Percentiles rank a stretch among this genome's conserved stretches.
Evolutionary conservation across 2,113 vertebrate species (phyloP).

Genomic region (Colistium nudipinnis): DNA sequence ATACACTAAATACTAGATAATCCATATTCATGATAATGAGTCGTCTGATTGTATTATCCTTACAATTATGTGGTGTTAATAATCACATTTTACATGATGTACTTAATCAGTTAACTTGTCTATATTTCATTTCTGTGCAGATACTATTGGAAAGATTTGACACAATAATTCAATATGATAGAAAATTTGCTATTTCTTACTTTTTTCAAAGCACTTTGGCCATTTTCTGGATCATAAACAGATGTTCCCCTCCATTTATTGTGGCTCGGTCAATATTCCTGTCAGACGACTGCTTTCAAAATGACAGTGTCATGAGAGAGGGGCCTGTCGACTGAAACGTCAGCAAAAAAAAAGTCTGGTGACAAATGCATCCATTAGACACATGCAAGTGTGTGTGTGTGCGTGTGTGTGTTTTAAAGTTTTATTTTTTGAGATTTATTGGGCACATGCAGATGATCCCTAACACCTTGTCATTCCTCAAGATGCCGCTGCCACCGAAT

Average conservation of each 20-base stretch:
- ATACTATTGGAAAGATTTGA: neutral
- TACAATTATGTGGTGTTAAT: neutral
- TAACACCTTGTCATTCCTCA: constrained; percentile 41
- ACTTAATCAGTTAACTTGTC: neutral
- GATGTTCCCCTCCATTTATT: constrained; percentile 48
- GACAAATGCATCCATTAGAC: constrained; percentile 52
- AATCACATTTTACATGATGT: neutral
- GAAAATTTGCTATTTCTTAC: constrained; percentile 31
- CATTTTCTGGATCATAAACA: constrained; percentile 65
- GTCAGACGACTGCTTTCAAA: constrained; percentile 59
- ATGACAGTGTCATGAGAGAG: constrained; percentile 54
- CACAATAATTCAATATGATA: neutral
- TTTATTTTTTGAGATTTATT: constrained; percentile 50
- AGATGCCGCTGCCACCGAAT: constrained; percentile 50
- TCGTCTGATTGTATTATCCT: neutral
- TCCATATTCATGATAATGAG: too few relatives aligned
- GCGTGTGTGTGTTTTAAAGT: constrained; percentile 43
- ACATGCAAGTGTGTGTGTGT: constrained; percentile 14
- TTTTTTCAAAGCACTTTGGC: constrained; percentile 50
- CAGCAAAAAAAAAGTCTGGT: constrained; percentile 30
- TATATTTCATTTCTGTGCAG: constrained; percentile 8
- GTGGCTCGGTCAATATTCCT: constrained; percentile 62
- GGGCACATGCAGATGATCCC: constrained; percentile 60
- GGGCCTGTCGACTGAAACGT: constrained; percentile 22
- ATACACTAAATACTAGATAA: too few relatives aligned